Base-by-base conservation (phyloP, 2,113 vertebrate species). In the Oncorhynchus kisutch region DNA sequence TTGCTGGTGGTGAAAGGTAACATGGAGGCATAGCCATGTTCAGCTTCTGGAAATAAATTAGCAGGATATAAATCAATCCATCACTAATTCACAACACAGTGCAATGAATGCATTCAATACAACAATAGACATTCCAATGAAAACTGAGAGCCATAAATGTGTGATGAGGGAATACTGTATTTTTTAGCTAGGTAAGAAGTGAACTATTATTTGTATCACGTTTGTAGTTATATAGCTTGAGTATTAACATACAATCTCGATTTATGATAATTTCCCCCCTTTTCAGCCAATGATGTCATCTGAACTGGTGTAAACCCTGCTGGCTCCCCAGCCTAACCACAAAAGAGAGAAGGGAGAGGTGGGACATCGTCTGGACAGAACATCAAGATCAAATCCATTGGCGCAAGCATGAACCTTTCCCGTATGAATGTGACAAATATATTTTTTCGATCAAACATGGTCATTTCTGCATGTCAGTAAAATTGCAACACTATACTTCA, bases 11-110 rank as follows among this genome's bases (percentile, higher is more conserved):
- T 94, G 91, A 95, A 96, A 22, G 96, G 96, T 80, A 95, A 93
- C 93, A 96, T 94, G 81, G 96, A 97, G 82, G 97, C 97, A 92
- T 98, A 98, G 77, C 96, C 96, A 70, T 98, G 97, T 81, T 98
- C 97, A 70, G 96, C 97, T 93, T 96, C 97, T 98, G 92, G 86
- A 93, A 90, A 87, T 88, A 90, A 86, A 86, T 57, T 1, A 86
- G 80, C 81, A 89, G 78, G 78, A 86, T 29, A 73, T 73, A 74
- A 75, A 77, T 85, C 81, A 90, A 77, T 75, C 78, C 82, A 72
- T 57, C 68, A 67, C 13, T 34, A 25, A 69, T 25, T 13, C 54
- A 25, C 48, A 31, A 25, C 20, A 82, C 81, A 57, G 39, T 45
- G 39, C 39, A 75, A 67, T 31, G 25, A 81, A 75, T 72, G 73